Evolutionary conservation across 2,113 vertebrate genomes (phyloP), one percentile per base, ranked within the genome.

Genomic region (Dolichallabes microphthalmus): DNA sequence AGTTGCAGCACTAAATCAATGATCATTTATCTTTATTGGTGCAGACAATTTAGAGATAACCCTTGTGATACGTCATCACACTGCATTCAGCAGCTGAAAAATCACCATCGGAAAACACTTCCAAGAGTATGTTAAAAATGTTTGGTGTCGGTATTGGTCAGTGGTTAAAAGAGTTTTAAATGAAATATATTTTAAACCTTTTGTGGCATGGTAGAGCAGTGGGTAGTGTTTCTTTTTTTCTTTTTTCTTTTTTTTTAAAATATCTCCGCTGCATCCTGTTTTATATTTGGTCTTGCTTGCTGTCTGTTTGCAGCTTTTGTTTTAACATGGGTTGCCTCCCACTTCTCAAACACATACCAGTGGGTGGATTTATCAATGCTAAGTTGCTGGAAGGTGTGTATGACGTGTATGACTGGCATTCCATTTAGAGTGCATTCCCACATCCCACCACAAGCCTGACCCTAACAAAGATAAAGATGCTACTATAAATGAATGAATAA

Each of bases 41-140:
- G 25, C 53, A 39, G 25, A 19, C 30, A 39, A 9, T 45, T 83
- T n/a, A 75, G 39, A 27, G 55, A 61, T 3, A 10, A n/a, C 32
- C 35, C 52, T 27, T 82, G 64, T 69, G 30, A 82, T 52, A 30
- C 1, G 52, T 82, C 66, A 57, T 69, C 52, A 35, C 53, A 4
- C 8, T 71, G 58, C 60, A 5, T 80, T 80, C 45, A 80, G 58
- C 22, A 63, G 55, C 55, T 79, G 77, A 60, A 55, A 55, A 45
- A 13, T 75, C 19, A 32, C 12, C 1, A 1, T 52, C 9, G 52
- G 69, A 45, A 12, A 22, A 45, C 20, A 2, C 7, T 45, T 35
- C 27, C 35, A 8, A 73, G 6, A 58, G 52, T 73, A 58, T 73
- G 53, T 20, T 58, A 20, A 53, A 57, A 69, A 69, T 57, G 20